phyloP scores from a whole-genome alignment of 2,113 vertebrate species.

The Corythornis madagascariensis region DNA sequence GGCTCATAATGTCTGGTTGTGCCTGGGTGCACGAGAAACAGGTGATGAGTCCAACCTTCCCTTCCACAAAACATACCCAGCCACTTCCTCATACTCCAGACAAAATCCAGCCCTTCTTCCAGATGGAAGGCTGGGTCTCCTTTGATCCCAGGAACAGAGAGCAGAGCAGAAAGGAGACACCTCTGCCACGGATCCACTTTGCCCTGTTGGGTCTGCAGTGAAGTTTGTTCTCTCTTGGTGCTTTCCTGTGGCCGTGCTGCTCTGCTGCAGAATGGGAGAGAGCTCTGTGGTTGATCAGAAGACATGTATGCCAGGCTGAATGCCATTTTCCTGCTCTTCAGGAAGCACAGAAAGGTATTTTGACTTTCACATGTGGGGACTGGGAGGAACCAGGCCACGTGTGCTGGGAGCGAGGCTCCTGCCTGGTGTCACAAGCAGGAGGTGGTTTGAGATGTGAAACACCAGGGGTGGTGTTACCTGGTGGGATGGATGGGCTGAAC shows the following conservation, averaged over 20 bases:
- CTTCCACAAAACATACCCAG: constrained; percentile 37
- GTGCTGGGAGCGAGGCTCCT: not conserved
- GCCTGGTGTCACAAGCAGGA: not conserved
- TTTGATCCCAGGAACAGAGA: constrained; percentile 64
- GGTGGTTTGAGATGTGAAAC: not conserved
- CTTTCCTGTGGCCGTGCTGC: not conserved
- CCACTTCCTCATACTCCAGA: constrained; percentile 61
- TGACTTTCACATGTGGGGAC: constrained; percentile 3
- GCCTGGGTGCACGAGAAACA: not conserved
- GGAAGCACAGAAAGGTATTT: constrained; percentile 66
- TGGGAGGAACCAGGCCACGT: not conserved
- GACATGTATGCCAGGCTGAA: constrained; percentile 53
- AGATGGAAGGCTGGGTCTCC: constrained; percentile 45
- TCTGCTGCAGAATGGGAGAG: constrained; percentile 55
- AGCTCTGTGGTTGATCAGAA: constrained; percentile 30
- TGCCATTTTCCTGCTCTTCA: constrained; percentile 64
- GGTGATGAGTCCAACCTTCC: constrained; percentile 8
- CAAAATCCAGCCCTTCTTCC: constrained; percentile 45
- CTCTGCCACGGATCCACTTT: not conserved
- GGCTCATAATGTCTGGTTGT: not conserved
- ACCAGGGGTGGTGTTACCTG: not conserved
- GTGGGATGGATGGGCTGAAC: not conserved
- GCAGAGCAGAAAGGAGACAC: constrained; percentile 41
- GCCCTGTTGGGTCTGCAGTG: constrained; percentile 5
- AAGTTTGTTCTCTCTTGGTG: not conserved